A percentile compares a stretch with the other conserved stretches of the same genome.
phyloP scores from a whole-genome alignment of 2,888 invertebrate species.

The Aleiodes leptofemur region DNA sequence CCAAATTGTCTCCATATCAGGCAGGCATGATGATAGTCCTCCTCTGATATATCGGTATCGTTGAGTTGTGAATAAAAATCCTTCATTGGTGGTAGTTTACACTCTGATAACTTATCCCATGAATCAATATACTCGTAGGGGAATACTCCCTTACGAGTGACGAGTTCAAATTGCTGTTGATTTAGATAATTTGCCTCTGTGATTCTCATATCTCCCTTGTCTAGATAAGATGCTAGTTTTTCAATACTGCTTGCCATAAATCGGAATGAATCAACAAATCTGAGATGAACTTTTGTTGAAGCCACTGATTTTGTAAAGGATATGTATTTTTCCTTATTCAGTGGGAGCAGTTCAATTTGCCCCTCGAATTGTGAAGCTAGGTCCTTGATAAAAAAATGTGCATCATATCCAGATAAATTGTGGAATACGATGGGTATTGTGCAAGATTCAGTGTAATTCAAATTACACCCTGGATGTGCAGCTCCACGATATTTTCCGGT shows the following conservation, averaged over 20 bases:
- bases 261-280: background rate
- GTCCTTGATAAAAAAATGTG: too few relatives aligned
- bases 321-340: background rate
- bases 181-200: background rate
- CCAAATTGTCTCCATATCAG: conserved; percentile 33
- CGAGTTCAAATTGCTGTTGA: too few relatives aligned
- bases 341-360: background rate
- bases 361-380: background rate
- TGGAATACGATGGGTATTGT: background rate
- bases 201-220: background rate
- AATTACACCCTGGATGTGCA: background rate
- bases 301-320: background rate
- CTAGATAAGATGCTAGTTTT: background rate
- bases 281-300: background rate
- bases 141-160: too few relatives aligned
- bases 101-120: too few relatives aligned
- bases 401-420: conserved; percentile 54
- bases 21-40: conserved; percentile 24
- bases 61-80: background rate
- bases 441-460: background rate
- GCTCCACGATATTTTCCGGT: too few relatives aligned
- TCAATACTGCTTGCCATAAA: background rate
- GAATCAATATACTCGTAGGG: too few relatives aligned
- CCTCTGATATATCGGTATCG: conserved; percentile 47
- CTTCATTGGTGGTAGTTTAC: too few relatives aligned